Percentiles rank a stretch among this genome's conserved stretches.
Conservation (phyloP, 2,797 vertebrate genomes). For the Sebastes flavidus region DNA sequence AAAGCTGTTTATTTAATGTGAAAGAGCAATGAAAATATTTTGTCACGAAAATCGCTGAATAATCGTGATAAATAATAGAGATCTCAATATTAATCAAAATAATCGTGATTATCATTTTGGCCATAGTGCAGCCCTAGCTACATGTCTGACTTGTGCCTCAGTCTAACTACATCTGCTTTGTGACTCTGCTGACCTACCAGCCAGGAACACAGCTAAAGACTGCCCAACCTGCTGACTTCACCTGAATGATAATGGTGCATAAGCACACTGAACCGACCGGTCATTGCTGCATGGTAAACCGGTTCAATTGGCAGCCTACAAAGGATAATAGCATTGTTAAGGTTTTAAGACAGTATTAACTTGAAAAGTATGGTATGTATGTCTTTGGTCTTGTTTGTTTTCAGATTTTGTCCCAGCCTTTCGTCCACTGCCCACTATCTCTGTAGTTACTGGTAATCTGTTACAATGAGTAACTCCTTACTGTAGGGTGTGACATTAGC, state of each 20-base stretch:
- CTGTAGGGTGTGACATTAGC: neutral
- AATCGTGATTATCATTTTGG: too few species aligned
- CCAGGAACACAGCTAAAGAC: neutral
- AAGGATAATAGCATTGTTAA: neutral
- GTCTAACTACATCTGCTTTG: neutral
- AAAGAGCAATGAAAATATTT: too few species aligned
- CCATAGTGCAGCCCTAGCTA: neutral
- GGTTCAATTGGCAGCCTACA: neutral
- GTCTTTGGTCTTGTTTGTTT: neutral
- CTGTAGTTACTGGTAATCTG: neutral
- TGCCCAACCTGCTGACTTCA: neutral
- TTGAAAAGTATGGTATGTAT: neutral
- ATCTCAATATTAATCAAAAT: too few species aligned
- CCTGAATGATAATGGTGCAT: neutral
- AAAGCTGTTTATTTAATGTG: too few species aligned
- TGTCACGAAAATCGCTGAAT: too few species aligned
- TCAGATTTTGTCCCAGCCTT: neutral
- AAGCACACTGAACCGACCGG: neutral
- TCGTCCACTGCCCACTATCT: neutral
- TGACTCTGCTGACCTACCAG: neutral
- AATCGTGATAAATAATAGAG: too few species aligned
- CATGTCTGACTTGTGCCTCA: neutral
- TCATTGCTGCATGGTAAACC: conserved; percentile 2
- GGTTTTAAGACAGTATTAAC: neutral
- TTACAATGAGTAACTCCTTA: neutral